Evolutionary conservation across 2,113 vertebrate species (phyloP), one percentile per base, ranked within the genome.

Genomic region (Geothlypis trichas): DNA sequence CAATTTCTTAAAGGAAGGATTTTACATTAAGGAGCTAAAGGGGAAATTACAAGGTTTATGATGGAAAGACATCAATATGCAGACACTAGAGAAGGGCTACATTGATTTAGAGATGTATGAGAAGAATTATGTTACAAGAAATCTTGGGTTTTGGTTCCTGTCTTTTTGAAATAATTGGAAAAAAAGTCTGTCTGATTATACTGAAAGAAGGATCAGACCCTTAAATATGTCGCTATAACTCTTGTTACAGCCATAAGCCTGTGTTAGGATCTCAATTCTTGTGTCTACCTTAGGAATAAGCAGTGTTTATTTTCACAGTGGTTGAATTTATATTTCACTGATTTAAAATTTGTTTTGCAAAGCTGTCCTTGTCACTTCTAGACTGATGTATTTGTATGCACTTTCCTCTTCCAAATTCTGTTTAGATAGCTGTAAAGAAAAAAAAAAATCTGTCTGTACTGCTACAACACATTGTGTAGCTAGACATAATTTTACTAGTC

Each of bases 331-430:
- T 55, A 91, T 79, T 89, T 93, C 42, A 82, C 31, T 96, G 93
- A 93, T 95, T 88, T 97, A 93, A 97, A 94, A 89, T 63, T 57
- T 90, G 33, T 85, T 84, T 96, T 89, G 49, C 54, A 95, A 96
- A 96, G 65, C 93, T 65, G 47, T 92, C 58, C 44, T 55, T 95
- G 61, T 86, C 85, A 77, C 44, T 90, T 93, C 21, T 57, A 81
- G 81, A 75, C 67, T 95, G 84, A 93, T 93, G 47, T 84, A 97
- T 95, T 95, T 97, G 77, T 62, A 94, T 75, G 55, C 39, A n/a
- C 57, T 95, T 93, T 95, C 69, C 46, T 28, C 27, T 81, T 63
- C 26, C 52, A 89, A 96, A 74, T 67, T 73, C 68, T 95, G 75
- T 87, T 96, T 93, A 96, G 85, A 93, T 82, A 95, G 83, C 28